Evolutionary conservation across 2,888 invertebrate genomes (phyloP).

Genomic region (Cyaniris semiargus): DNA sequence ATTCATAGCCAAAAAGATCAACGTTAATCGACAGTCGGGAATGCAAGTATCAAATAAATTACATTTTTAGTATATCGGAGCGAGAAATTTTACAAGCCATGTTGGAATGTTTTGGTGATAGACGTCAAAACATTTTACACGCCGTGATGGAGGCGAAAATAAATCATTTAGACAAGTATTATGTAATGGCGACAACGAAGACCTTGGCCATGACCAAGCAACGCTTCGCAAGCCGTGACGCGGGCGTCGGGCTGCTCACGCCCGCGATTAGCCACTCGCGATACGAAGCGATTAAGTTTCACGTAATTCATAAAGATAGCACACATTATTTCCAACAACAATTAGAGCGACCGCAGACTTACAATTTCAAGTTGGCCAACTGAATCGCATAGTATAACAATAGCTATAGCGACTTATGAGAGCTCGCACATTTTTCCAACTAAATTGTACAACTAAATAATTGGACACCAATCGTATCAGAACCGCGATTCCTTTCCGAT

Average conservation of each 20-base stretch:
- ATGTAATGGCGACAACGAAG: constrained; percentile 66
- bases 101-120: constrained; percentile 31
- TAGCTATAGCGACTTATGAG: too few relatives aligned
- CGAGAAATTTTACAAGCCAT: neutral
- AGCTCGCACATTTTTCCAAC: too few relatives aligned
- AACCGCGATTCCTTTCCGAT: too few relatives aligned
- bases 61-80: neutral
- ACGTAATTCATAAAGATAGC: constrained; percentile 33
- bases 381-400: too few relatives aligned
- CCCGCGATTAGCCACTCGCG: constrained; percentile 53
- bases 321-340: constrained; percentile 23
- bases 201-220: constrained; percentile 78
- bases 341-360: too few relatives aligned
- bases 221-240: constrained; percentile 62
- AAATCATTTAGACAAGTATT: constrained; percentile 60
- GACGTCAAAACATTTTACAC: constrained; percentile 43
- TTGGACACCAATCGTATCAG: too few relatives aligned
- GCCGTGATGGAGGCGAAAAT: constrained; percentile 46
- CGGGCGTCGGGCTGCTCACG: constrained; percentile 43
- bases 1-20: neutral
- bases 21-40: neutral
- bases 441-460: too few relatives aligned
- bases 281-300: constrained; percentile 45
- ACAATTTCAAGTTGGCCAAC: too few relatives aligned
- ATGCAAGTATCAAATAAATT: neutral